Base-by-base conservation (phyloP, 2,888 invertebrate species). In the Drosophila stalkeri region DNA sequence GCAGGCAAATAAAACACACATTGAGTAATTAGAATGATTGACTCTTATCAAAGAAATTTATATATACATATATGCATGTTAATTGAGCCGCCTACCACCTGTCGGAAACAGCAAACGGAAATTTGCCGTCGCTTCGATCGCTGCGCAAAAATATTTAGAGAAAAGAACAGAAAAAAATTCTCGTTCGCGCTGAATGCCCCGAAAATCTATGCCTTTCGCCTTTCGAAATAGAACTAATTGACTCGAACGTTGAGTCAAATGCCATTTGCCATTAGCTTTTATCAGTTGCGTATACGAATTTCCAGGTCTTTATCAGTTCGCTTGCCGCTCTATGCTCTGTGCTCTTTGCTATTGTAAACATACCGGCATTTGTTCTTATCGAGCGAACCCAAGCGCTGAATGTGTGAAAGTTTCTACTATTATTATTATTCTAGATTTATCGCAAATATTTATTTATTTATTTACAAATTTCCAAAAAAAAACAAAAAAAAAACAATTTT, bases 281-380 rank as follows among this genome's bases (percentile, higher is more conserved):
- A 84, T 84, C 89, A 66, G 64, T 23, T 60, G 64, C 51, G 44
- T 56, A 70, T 51, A 75, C 62, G 43, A 80, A 64, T 54, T 44
- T 68, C 33, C 31, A 44, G 16, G 27, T 54, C 43, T 23, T 63
- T 86, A 86, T 88, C 89, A 66, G 78, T 56, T 49, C 68, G 66
- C 39, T 72, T 66, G 46, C 35, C 31, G 31, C 33, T 51, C 11
- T 3, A 2, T 3, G 18, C 33, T 18, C 14, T 12, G 12, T 1
- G 8, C 46, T 46, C 55, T 62, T 75, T 78, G 69, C 57, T 77
- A 57, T 76, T 51, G 33, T 76, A 81, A 86, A 79, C 64, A 76
- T 77, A 74, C 85, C 87, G 87, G 80, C 87, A 74, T 84, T 86
- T 75, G 18, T 27, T 55, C 87, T 86, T 86, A 85, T 86, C 89